These are phyloP conservation scores for Aselliscus stoliczkanus DNA, from an alignment of 2,797 vertebrate genomes.

Conservation along the genomic window DNA sequence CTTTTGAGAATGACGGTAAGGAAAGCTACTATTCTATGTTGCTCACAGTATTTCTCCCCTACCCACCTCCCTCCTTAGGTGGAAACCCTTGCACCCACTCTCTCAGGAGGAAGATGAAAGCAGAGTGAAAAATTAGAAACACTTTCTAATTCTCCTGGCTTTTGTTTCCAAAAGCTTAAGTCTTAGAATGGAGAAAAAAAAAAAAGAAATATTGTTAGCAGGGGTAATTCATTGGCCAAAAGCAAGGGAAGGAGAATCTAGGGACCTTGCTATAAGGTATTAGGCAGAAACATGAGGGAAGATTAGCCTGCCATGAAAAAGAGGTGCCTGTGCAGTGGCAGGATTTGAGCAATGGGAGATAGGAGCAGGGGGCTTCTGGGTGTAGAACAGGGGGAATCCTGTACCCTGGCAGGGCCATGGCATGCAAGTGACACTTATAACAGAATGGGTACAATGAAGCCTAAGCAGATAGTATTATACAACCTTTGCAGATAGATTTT, in stretches of 20 bases:
- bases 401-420: too few relatives aligned
- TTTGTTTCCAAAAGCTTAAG: not conserved
- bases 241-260: not conserved
- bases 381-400: not conserved
- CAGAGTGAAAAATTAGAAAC: not conserved
- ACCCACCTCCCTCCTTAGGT: not conserved
- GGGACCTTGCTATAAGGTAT: not conserved
- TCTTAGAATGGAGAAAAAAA: not conserved
- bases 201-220: not conserved
- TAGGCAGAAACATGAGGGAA: not conserved
- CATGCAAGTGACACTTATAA: not conserved
- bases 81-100: not conserved
- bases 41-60: not conserved
- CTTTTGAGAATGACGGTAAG: not conserved
- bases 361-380: not conserved
- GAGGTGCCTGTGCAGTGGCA: not conserved
- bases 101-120: not conserved
- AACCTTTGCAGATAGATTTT: not conserved
- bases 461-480: not conserved
- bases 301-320: not conserved
- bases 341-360: accelerated
- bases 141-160: not conserved
- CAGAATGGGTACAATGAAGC: accelerated
- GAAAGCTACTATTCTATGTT: not conserved
- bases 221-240: not conserved